These are phyloP conservation scores for Wasmannia auropunctata DNA, from an alignment of 1,140 invertebrate species.

Conservation along the genomic window DNA sequence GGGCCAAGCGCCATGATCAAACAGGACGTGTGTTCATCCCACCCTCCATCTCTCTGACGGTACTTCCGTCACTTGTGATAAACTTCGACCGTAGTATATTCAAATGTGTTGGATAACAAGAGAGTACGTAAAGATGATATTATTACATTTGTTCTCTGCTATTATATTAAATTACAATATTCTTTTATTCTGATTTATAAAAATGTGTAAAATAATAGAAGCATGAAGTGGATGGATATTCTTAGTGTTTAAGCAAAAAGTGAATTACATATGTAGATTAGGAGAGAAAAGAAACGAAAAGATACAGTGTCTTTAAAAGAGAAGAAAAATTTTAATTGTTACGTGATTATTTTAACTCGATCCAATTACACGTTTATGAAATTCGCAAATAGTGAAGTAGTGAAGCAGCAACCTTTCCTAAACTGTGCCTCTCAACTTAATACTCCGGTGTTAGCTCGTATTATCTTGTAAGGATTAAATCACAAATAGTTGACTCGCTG, in stretches of 20 bases:
- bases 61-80: conserved; percentile 7
- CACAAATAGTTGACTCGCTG: background rate
- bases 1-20: conserved; percentile 72
- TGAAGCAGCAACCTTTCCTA: background rate
- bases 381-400: background rate
- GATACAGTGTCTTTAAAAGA: background rate
- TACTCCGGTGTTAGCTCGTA: background rate
- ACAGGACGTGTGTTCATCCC: conserved; percentile 49
- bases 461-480: conserved; percentile 1
- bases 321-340: background rate
- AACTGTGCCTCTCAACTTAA: background rate
- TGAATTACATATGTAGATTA: background rate
- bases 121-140: background rate
- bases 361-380: background rate
- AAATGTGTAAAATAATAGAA: background rate
- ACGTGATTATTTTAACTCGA: background rate
- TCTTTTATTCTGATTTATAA: background rate
- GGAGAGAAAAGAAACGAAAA: background rate
- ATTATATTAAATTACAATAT: background rate
- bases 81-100: background rate
- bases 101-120: background rate
- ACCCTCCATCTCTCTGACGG: background rate
- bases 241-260: background rate
- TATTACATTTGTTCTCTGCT: background rate
- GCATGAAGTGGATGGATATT: background rate